Base-by-base conservation (phyloP, 2,888 invertebrate genomes). In the Ceraclea dissimilis region DNA sequence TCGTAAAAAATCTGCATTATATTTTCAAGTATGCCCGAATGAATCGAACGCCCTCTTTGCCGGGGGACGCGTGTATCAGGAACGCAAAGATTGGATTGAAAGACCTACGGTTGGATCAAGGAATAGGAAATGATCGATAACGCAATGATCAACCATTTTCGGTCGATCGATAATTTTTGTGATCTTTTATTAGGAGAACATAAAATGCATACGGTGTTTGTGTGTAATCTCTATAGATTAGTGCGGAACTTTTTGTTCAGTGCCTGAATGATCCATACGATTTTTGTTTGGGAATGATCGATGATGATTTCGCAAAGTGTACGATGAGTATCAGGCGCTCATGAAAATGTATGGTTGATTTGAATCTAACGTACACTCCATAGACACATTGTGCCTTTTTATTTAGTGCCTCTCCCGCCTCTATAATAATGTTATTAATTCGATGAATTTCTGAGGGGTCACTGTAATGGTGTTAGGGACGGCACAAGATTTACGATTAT, bases 131-230 rank as follows among this genome's bases (percentile, higher is more conserved):
- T 39, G 39, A 39, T 39, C 39, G 39, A 39, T 39, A 39, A 39
- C n/a, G n/a, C 16, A 39, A 39, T 39, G 39, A 39, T 39, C 39
- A 39, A 39, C 39, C 39, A 13, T 16, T 39, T 39, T 39, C 13
- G 39, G 39, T 39, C 16, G 39, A 39, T 39, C 39, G 39, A 39
- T 39, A 39, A 39, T 39, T 39, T 39, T 39, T 39, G 39, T 39
- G 39, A 39, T 39, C 39, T 16, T 39, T 13, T 16, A 39, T 16
- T 16, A 39, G 39, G 39, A 39, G 39, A 39, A 39, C 39, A 39
- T 39, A 39, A 39, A 13, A 39, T 4, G 39, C 13, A 13, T 39
- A 13, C 39, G 39, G 39, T 39, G 8, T 39, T 16, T 39, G 13
- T 6, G 4, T 16, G 39, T 39, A 16, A 39, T 39, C 39, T 8